These are phyloP conservation scores for Thymelicus sylvestris DNA, from an alignment of 2,888 invertebrate genomes.

Conservation along the genomic window DNA sequence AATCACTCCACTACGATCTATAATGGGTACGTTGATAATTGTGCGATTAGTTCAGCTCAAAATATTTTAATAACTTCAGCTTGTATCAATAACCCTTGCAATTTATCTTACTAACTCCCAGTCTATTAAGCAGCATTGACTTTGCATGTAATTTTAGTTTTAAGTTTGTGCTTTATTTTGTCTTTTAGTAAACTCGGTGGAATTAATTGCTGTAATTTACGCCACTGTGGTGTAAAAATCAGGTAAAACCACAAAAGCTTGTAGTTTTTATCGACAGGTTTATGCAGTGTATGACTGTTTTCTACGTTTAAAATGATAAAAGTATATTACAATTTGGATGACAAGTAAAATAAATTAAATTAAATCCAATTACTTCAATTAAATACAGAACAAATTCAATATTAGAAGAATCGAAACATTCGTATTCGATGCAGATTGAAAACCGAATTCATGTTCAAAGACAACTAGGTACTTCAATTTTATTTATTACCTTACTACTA, in stretches of 20 bases:
- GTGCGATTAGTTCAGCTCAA: background rate
- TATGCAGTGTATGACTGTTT: no score
- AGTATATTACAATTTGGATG: no score
- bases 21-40: background rate
- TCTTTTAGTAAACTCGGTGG: background rate
- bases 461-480: background rate
- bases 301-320: no score
- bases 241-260: background rate
- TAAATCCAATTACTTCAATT: no score
- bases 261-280: no score
- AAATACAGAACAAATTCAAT: no score
- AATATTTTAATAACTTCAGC: background rate
- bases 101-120: background rate
- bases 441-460: background rate
- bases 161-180: background rate
- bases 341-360: no score
- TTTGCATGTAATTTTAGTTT: background rate
- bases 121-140: background rate
- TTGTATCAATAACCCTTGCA: background rate
- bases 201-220: conserved; percentile 1
- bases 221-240: background rate
- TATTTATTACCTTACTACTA: background rate
- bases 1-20: background rate
- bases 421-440: background rate
- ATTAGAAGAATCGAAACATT: no score